Evolutionary conservation across 1,140 invertebrate genomes (phyloP).

Genomic region (Caenorhabditis latens): DNA sequence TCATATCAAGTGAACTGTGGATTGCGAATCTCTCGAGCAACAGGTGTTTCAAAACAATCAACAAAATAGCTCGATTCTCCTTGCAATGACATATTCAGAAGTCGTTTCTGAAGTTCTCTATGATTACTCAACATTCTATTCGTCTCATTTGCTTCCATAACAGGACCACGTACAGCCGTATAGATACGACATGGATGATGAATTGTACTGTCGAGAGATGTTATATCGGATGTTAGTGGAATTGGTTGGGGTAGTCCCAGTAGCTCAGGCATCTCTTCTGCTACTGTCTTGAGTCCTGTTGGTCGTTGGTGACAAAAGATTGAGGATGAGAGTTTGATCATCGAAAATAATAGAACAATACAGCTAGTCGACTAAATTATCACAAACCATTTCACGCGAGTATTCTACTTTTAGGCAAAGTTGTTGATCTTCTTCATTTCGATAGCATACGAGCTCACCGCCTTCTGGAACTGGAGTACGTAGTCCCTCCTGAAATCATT

Average conservation of each 20-base stretch:
- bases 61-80: not conserved
- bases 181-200: not conserved
- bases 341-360: not conserved
- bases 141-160: slow-evolving; percentile 18
- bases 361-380: not conserved
- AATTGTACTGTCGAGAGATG: not conserved
- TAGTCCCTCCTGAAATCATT: not conserved
- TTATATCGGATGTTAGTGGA: not conserved
- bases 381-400: slow-evolving; percentile 23
- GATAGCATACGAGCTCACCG: slow-evolving; percentile 40
- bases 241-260: slow-evolving; percentile 43
- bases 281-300: not conserved
- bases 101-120: slow-evolving; percentile 24
- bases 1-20: slow-evolving; percentile 7
- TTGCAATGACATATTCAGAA: slow-evolving; percentile 2
- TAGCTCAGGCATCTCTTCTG: slow-evolving; percentile 38
- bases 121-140: not conserved
- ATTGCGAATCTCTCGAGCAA: not conserved
- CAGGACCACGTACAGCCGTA: slow-evolving; percentile 18
- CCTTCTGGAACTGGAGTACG: slow-evolving; percentile 48
- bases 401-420: slow-evolving; percentile 20
- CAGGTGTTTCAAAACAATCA: not conserved
- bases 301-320: slow-evolving; percentile 22
- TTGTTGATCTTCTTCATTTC: slow-evolving; percentile 24
- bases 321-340: slow-evolving; percentile 35